phyloP scores from a whole-genome alignment of 2,113 vertebrate species.

The Pelobates fuscus region DNA sequence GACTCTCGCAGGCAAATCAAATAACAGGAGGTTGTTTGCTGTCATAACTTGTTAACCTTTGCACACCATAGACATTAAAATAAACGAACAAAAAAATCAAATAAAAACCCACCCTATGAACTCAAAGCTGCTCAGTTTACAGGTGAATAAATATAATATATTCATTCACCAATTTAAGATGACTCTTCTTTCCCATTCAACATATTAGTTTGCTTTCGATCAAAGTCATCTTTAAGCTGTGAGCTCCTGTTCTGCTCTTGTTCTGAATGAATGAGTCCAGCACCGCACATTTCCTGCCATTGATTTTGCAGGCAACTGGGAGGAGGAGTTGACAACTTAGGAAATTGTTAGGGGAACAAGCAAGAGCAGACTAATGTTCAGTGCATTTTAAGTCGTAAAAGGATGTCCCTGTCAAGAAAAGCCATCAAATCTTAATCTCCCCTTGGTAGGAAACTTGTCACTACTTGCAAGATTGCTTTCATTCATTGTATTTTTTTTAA shows the following conservation, averaged over 20 bases:
- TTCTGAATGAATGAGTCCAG: slow-evolving; percentile 27
- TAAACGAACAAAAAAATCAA: too few relatives aligned
- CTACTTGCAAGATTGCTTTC: slow-evolving; percentile 33
- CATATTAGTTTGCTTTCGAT: too few relatives aligned
- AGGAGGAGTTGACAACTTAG: slow-evolving; percentile 47
- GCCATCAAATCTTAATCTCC: slow-evolving; percentile 42
- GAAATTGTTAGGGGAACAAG: slow-evolving; percentile 48
- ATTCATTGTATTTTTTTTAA: slow-evolving; percentile 17
- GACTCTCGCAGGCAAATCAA: too few relatives aligned
- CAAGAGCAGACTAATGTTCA: slow-evolving; percentile 42
- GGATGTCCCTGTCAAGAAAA: slow-evolving; percentile 42
- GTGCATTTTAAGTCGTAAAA: slow-evolving; percentile 33
- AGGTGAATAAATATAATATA: too few relatives aligned
- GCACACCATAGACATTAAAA: too few relatives aligned
- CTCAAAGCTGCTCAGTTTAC: too few relatives aligned
- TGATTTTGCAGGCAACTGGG: slow-evolving; percentile 46
- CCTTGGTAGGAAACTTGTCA: slow-evolving; percentile 41
- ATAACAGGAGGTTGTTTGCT: too few relatives aligned
- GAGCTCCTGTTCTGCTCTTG: slow-evolving; percentile 8
- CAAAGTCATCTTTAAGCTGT: too few relatives aligned
- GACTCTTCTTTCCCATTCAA: too few relatives aligned
- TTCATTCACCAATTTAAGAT: too few relatives aligned
- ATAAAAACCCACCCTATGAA: too few relatives aligned
- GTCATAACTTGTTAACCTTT: too few relatives aligned
- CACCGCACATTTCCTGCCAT: slow-evolving; percentile 22